Evolutionary conservation across 1,140 invertebrate genomes (phyloP), one percentile per base, ranked within the genome.

Genomic region (Habropoda laboriosa): DNA sequence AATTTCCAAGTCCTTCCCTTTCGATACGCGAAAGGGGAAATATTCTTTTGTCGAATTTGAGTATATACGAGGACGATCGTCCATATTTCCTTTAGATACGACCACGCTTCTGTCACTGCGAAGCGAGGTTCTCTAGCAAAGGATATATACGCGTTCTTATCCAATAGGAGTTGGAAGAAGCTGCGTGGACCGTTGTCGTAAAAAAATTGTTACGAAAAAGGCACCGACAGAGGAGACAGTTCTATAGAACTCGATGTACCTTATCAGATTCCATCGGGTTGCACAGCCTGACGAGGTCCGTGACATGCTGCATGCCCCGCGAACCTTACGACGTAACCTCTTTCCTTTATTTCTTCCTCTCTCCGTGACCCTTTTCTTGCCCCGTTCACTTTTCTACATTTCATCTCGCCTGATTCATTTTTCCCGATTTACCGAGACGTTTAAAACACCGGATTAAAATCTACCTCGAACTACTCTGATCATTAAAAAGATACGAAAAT

Each of bases 201-300:
- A 70, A 47, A n/a, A 67, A 47, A 60, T 70, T 49, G 53, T 38
- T 27, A 51, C 32, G 24, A 57, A 78, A 55, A 63, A 47, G 16
- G 13, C 67, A 12, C 27, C 30, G 55, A 68, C 16, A 68, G 53
- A 79, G 51, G 75, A 49, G 47, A 61, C 10, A 27, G 5, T 24
- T 16, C 45, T 42, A 27, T 79, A 38, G 40, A 18, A 35, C n/a
- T 60, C 53, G 67, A 63, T 51, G 35, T 32, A 55, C 40, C 51
- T 58, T 73, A 63, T 82, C 67, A 49, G 61, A 82, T 82, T 72
- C 42, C 61, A 55, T 51, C 35, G 49, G n/a, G 27, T 45, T 71
- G 58, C 60, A n/a, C n/a, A 82, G 24, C 38, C 27, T 16, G 68
- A 74, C 72, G 49, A 55, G 40, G 49, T 47, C 47, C 13, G 2